Conservation (phyloP, 1,140 invertebrate genomes). For the Carcinoscorpius rotundicauda region DNA sequence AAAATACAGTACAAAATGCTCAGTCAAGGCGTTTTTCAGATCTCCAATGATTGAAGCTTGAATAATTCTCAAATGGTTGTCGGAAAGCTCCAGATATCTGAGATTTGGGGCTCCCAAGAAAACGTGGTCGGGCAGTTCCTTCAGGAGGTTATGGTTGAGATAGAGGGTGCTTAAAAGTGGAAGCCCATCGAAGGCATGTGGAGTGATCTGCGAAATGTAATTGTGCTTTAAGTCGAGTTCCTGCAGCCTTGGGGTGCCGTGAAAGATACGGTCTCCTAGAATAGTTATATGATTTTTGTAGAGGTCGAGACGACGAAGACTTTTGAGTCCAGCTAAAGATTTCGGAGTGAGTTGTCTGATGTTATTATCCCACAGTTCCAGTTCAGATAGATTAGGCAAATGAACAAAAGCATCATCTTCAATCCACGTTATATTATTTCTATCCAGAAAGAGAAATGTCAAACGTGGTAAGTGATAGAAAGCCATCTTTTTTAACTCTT, state of each 20-base stretch:
- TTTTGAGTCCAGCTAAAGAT: conserved; percentile 10
- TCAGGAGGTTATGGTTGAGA: conserved; percentile 10
- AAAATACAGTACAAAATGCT: not conserved
- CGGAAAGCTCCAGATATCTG: conserved; percentile 4
- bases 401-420: conserved; percentile 9
- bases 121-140: conserved; percentile 10
- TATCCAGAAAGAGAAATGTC: conserved; percentile 8
- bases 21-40: not conserved
- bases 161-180: conserved; percentile 3
- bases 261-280: conserved; percentile 13
- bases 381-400: conserved; percentile 10
- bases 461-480: conserved; percentile 4
- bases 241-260: not conserved
- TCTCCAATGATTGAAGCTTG: not conserved
- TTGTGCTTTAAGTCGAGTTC: conserved; percentile 13
- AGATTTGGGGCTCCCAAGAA: conserved; percentile 8
- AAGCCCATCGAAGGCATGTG: conserved; percentile 11
- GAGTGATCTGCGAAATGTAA: conserved; percentile 6
- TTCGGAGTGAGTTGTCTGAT: conserved; percentile 8
- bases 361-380: conserved; percentile 9
- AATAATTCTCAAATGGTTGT: conserved; percentile 11
- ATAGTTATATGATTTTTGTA: conserved; percentile 14
- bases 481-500: conserved; percentile 44
- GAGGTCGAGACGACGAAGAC: conserved; percentile 8
- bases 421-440: conserved; percentile 12